Conservation (phyloP, 2,888 invertebrate genomes). For the Galerucella pusilla region DNA sequence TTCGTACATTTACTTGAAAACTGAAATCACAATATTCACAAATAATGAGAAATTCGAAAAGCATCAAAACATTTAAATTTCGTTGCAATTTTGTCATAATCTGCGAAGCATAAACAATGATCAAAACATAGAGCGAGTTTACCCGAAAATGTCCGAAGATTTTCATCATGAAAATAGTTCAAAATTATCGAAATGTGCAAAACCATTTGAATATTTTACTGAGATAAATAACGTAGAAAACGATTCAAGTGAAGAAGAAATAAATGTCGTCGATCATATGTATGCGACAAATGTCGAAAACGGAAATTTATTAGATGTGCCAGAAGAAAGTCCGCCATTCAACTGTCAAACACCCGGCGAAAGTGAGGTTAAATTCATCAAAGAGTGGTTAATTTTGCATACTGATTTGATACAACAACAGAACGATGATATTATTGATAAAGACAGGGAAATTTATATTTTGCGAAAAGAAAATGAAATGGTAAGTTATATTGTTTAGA, state of each 20-base stretch:
- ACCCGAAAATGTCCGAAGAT: conserved; percentile 66
- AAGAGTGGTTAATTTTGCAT: conserved; percentile 84
- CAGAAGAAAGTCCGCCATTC: conserved; percentile 36
- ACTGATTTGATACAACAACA: conserved; percentile 91
- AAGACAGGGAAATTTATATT: conserved; percentile 80
- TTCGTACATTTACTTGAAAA: neutral
- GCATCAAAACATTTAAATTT: conserved; percentile 24
- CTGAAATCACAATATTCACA: neutral
- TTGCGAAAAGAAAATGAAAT: conserved; percentile 83
- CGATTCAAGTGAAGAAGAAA: conserved; percentile 39
- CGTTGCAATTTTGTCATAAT: conserved; percentile 36
- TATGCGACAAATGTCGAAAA: conserved; percentile 71
- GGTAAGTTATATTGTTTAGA: conserved; percentile 66
- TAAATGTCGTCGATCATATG: conserved; percentile 76
- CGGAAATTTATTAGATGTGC: conserved; percentile 46
- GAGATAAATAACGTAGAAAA: conserved; percentile 44
- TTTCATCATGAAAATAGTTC: conserved; percentile 61
- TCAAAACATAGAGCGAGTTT: conserved; percentile 63
- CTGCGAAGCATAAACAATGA: conserved; percentile 61
- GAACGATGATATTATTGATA: conserved; percentile 83
- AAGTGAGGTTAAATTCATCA: conserved; percentile 76
- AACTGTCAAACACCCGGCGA: conserved; percentile 60
- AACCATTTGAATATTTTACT: conserved; percentile 54
- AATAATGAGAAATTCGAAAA: neutral
- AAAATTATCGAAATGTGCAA: conserved; percentile 58